Evolutionary conservation across 2,888 invertebrate species (phyloP).

Genomic region (Antheraea yamamai): DNA sequence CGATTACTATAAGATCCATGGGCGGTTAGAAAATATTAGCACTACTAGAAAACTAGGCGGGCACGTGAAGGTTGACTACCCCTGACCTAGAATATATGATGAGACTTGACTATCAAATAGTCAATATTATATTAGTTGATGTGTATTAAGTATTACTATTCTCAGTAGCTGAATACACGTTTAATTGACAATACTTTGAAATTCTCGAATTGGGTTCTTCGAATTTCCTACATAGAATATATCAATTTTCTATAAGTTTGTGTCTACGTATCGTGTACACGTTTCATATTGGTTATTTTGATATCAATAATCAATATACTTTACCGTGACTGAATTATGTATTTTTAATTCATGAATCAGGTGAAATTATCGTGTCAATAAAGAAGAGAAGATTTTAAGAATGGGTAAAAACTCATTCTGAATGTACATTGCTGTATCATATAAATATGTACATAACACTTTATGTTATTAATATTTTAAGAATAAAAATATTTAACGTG

Average conservation of each 20-base stretch:
- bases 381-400: neutral
- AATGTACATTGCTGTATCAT: neutral
- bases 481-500: too few relatives aligned
- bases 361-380: too few relatives aligned
- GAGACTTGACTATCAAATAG: slow-evolving; percentile 4
- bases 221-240: neutral
- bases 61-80: neutral
- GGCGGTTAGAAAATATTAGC: neutral
- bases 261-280: neutral
- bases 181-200: neutral
- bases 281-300: neutral
- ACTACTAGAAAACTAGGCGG: neutral
- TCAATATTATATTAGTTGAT: neutral
- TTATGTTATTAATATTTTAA: neutral
- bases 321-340: neutral
- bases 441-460: neutral
- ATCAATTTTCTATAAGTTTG: neutral
- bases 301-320: neutral
- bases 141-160: neutral
- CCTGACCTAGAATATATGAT: neutral
- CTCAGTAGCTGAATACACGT: neutral
- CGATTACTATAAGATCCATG: neutral
- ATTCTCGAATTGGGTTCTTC: neutral
- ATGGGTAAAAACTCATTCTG: neutral
- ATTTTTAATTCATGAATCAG: too few relatives aligned